Percentiles rank a stretch among this genome's conserved stretches.
Evolutionary conservation across 2,113 vertebrate genomes (phyloP).

Genomic region (Ictidomys tridecemlineatus): DNA sequence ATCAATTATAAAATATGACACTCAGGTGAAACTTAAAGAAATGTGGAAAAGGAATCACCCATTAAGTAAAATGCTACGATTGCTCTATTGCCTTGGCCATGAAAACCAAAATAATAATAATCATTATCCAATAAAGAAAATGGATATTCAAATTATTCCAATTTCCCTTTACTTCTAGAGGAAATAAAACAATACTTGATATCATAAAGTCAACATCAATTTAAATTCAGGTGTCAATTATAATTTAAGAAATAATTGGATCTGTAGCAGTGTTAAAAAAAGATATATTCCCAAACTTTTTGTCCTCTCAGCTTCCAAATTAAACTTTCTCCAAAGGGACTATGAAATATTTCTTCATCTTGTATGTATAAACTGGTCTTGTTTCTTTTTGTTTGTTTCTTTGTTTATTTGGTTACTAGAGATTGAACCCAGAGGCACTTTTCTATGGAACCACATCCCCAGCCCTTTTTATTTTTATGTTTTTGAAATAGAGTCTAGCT

Average conservation of each 20-base stretch:
- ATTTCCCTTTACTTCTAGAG: neutral
- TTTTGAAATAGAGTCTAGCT: no score
- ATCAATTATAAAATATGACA: constrained; percentile 39
- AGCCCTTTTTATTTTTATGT: no score
- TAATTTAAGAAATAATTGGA: neutral
- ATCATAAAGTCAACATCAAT: neutral
- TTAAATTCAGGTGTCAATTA: constrained; percentile 10
- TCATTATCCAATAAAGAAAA: neutral
- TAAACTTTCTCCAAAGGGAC: no score
- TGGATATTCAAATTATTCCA: constrained; percentile 4
- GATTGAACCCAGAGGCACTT: no score
- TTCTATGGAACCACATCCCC: no score
- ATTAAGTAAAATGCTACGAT: neutral
- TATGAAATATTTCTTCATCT: no score
- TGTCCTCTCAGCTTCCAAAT: no score
- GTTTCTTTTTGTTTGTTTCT: no score
- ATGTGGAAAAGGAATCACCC: neutral
- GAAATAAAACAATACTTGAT: neutral
- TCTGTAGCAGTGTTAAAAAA: neutral
- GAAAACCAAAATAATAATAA: neutral
- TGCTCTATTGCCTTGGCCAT: neutral
- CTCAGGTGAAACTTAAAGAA: neutral
- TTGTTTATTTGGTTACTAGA: no score
- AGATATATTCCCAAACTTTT: no score
- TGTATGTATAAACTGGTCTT: no score